A percentile compares a stretch with the other conserved stretches of the same genome.
phyloP scores from a whole-genome alignment of 2,888 invertebrate species.

The Vanessa cardui region DNA sequence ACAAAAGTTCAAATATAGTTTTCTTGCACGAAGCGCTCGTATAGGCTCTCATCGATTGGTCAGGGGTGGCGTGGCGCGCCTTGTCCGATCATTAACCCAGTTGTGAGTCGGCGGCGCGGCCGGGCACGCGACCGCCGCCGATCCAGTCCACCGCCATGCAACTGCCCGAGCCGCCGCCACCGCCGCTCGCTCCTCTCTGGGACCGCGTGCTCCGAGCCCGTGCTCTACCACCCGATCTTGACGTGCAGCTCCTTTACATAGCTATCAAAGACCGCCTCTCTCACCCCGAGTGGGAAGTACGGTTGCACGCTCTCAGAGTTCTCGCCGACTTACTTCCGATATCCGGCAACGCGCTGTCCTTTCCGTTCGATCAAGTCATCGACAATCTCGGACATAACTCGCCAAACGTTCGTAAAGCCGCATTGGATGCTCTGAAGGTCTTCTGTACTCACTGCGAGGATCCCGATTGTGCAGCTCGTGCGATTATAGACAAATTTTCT shows the following conservation, averaged over 20 bases:
- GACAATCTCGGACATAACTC: conserved; percentile 91
- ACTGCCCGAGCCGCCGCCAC: conserved; percentile 76
- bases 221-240: conserved; percentile 86
- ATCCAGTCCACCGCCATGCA: conserved; percentile 76
- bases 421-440: conserved; percentile 88
- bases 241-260: conserved; percentile 85
- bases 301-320: conserved; percentile 91
- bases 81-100: conserved; percentile 82
- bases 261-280: conserved; percentile 88
- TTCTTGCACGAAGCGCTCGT: conserved; percentile 18
- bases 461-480: conserved; percentile 85
- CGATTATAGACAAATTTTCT: conserved; percentile 86
- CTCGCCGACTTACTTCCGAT: conserved; percentile 90
- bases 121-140: conserved; percentile 74
- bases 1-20: conserved; percentile 1
- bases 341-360: conserved; percentile 86
- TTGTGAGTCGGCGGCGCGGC: conserved; percentile 77
- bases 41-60: conserved; percentile 71
- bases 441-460: conserved; percentile 87
- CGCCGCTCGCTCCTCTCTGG: conserved; percentile 89
- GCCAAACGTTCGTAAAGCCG: conserved; percentile 91
- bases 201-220: conserved; percentile 89
- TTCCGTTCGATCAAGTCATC: conserved; percentile 88
- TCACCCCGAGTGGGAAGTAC: conserved; percentile 92
- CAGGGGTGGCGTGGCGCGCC: conserved; percentile 67